phyloP scores from a whole-genome alignment of 2,113 vertebrate genomes.

The Orientallactaga bullata region DNA sequence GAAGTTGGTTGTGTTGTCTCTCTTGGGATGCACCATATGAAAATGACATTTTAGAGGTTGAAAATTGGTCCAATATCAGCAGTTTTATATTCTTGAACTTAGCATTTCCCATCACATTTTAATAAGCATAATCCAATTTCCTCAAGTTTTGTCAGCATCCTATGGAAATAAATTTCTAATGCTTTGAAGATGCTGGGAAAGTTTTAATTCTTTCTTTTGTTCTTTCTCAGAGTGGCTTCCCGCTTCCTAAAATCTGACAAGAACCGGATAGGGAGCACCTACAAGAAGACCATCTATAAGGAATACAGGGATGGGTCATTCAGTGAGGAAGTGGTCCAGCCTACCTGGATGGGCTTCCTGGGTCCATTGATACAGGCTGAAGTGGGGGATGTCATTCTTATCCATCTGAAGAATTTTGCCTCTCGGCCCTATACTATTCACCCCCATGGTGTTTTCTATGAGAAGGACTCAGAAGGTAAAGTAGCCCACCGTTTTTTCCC shows the following conservation, averaged over 20 bases:
- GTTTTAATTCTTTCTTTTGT: neutral
- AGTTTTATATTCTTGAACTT: conserved; percentile 40
- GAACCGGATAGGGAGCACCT: conserved; percentile 87
- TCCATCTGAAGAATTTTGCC: conserved; percentile 93
- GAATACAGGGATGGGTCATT: conserved; percentile 91
- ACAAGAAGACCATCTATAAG: conserved; percentile 94
- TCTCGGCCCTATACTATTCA: conserved; percentile 89
- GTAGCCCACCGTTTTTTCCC: neutral
- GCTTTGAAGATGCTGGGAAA: conserved; percentile 48
- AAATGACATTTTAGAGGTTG: neutral
- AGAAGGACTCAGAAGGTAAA: conserved; percentile 90
- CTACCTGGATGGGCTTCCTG: conserved; percentile 92
- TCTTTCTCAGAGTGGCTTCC: conserved; percentile 82
- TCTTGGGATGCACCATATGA: neutral
- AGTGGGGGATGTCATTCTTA: conserved; percentile 90
- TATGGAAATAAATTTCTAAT: neutral
- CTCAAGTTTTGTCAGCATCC: neutral
- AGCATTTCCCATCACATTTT: conserved; percentile 32
- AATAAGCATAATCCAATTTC: neutral
- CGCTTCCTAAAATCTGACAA: conserved; percentile 84
- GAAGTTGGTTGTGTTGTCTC: neutral
- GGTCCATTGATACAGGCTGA: conserved; percentile 93
- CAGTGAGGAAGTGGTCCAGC: conserved; percentile 88
- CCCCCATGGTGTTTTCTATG: conserved; percentile 89
- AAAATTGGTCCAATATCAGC: neutral